Evolutionary conservation across 2,113 vertebrate species (phyloP).

Genomic region (Cricetomys ansorgei): DNA sequence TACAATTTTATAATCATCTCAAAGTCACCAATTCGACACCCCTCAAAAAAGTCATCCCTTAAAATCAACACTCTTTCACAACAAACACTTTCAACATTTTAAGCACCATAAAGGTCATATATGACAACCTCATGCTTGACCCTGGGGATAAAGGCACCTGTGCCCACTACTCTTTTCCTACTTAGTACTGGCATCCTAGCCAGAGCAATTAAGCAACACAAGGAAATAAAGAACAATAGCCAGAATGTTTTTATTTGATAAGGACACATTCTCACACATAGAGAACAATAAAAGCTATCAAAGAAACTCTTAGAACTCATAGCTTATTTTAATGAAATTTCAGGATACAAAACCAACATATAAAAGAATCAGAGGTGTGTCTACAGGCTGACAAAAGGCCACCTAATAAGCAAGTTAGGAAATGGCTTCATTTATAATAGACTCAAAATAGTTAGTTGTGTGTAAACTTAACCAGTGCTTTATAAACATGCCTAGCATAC

Average conservation of each 20-base stretch:
- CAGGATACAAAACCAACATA: neutral
- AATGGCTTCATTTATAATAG: neutral
- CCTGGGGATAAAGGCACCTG: neutral
- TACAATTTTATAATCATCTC: neutral
- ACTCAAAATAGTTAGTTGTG: neutral
- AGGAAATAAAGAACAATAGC: neutral
- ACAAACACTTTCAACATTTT: neutral
- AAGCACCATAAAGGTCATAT: neutral
- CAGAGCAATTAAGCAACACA: neutral
- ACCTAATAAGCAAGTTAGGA: neutral
- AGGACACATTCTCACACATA: neutral
- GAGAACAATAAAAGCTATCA: neutral
- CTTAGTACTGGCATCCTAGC: neutral
- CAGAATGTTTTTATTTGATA: neutral
- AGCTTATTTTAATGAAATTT: neutral
- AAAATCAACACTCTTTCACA: neutral
- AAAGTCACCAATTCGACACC: neutral
- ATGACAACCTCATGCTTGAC: neutral
- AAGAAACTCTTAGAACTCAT: neutral
- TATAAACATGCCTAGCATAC: too few relatives aligned
- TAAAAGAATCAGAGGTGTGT: neutral
- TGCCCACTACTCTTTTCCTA: neutral
- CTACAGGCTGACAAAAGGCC: neutral
- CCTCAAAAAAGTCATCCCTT: neutral
- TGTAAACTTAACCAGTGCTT: neutral